Conservation (phyloP, 1,140 invertebrate species). For the Aphis craccivora region DNA sequence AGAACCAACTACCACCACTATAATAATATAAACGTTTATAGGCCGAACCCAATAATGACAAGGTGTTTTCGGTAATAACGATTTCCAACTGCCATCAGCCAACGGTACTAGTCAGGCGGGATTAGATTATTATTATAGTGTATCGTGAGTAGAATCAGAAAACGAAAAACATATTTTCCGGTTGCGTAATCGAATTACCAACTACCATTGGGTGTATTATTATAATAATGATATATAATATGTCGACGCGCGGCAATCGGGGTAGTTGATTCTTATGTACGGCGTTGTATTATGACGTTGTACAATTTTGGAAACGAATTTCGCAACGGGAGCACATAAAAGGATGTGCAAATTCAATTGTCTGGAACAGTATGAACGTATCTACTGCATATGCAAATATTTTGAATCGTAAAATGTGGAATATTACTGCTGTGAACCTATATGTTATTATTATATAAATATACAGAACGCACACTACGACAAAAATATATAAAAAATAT, state of each 20-base stretch:
- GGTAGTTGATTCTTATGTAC: background rate
- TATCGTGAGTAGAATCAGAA: background rate
- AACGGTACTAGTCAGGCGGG: background rate
- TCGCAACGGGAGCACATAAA: background rate
- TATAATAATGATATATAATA: background rate
- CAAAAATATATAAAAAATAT: background rate
- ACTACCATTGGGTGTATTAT: background rate
- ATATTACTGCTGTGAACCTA: background rate
- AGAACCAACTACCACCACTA: background rate
- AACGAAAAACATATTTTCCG: background rate
- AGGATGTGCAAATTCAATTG: background rate
- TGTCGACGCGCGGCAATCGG: background rate
- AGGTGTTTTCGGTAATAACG: constrained; percentile 18
- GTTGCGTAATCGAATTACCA: background rate
- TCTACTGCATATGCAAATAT: background rate
- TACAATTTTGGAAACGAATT: background rate
- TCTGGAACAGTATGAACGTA: background rate
- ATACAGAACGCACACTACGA: background rate
- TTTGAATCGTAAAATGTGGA: background rate
- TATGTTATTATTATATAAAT: background rate
- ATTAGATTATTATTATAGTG: background rate
- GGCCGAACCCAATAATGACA: constrained; percentile 10
- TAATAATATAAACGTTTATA: background rate
- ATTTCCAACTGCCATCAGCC: background rate
- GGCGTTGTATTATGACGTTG: background rate